Percentiles rank a stretch among this genome's conserved stretches.
Evolutionary conservation across 1,140 invertebrate genomes (phyloP).

Genomic region (Papilio polytes): DNA sequence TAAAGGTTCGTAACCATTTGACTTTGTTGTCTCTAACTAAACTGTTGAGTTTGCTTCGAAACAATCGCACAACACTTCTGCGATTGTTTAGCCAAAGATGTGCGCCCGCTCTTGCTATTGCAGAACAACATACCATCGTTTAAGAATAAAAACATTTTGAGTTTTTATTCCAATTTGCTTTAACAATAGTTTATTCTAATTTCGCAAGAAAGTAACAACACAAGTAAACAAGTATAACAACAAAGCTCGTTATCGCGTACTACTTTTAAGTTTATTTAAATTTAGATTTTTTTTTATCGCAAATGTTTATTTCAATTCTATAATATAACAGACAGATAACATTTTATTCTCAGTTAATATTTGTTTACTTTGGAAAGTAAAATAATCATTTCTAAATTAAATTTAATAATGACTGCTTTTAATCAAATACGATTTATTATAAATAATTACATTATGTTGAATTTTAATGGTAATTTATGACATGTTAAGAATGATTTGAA

Average conservation of each 20-base stretch:
- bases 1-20: no score
- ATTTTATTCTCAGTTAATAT: not conserved
- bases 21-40: no score
- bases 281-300: not conserved
- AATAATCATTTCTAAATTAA: not conserved
- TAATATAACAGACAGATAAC: not conserved
- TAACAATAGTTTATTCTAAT: not conserved
- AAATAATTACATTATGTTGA: not conserved
- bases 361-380: not conserved
- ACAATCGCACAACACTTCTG: no score
- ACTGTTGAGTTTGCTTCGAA: no score
- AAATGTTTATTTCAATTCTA: constrained; percentile 1
- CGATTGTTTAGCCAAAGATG: no score
- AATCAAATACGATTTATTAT: not conserved
- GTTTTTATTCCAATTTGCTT: not conserved
- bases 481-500: no score
- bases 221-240: not conserved
- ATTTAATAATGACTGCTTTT: not conserved
- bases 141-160: not conserved
- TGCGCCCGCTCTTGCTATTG: not conserved
- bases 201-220: not conserved
- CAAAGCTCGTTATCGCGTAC: not conserved
- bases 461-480: no score
- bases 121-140: not conserved
- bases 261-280: constrained; percentile 11